Evolutionary conservation across 2,113 vertebrate genomes (phyloP), one percentile per base, ranked within the genome.

Genomic region (Rallus limicola): DNA sequence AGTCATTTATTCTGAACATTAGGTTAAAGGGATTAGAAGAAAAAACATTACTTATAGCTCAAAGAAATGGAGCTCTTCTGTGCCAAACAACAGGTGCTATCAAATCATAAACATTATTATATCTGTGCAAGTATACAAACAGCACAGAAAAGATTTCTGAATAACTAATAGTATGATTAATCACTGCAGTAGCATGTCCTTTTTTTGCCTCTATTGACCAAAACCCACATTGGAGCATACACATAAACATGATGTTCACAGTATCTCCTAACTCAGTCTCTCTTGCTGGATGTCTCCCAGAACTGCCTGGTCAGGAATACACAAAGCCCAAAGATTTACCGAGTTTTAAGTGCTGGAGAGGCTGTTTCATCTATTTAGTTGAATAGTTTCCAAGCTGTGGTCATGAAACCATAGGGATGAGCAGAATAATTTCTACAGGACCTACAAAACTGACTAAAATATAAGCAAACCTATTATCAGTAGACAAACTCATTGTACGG

Each of bases 381-480:
- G 82, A 91, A 56, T 11, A 9, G 33, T 82, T 93, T 90, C 85
- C 78, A 95, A 90, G 65, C 26, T 71, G 48, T 38, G 34, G 53
- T 62, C 78, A 48, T 68, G 90, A 96, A 95, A 77, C 50, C 70
- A 42, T 40, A 63, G 52, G 46, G 64, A 86, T 82, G 74, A 94
- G 48, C 70, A 76, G 34, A 52, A 67, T 88, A 29, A 91, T 91
- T 95, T 92, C 68, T 74, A 62, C 50, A 77, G 56, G 56, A 83
- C 52, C 64, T 86, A 76, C 50, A 69, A 82, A 97, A 77, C 59
- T 72, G 91, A 60, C 81, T 79, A 58, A 85, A 94, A 92, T 76
- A 82, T 88, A 97, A 86, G 53, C 71, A 92, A 95, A 65, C 34
- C 88, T 72, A 65, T 87, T 94, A 92, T 50, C 79, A 90, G 79